Conservation (phyloP, 2,797 vertebrate genomes). For the Monodelphis domestica region DNA sequence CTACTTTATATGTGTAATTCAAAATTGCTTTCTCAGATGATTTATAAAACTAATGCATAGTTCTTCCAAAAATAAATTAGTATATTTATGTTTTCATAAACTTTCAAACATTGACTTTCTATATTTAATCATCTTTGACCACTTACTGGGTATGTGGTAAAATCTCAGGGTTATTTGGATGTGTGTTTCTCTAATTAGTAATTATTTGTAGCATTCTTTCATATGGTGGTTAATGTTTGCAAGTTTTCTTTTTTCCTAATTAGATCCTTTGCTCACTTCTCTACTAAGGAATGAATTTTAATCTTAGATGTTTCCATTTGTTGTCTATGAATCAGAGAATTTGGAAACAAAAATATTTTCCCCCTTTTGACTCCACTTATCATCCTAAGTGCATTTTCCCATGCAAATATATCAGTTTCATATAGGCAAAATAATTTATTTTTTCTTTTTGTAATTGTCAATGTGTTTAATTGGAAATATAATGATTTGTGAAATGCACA, state of each 20-base stretch:
- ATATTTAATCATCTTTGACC: neutral
- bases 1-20: neutral
- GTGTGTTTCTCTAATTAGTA: neutral
- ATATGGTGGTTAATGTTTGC: neutral
- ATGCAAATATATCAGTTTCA: neutral
- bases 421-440: neutral
- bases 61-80: neutral
- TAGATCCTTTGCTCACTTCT: neutral
- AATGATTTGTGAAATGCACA: neutral
- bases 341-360: neutral
- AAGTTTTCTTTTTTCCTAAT: neutral
- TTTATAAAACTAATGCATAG: neutral
- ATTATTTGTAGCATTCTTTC: neutral
- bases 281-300: neutral
- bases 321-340: neutral
- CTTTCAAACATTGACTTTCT: neutral
- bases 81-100: too few relatives aligned
- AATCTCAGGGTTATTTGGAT: neutral
- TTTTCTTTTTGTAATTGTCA: neutral
- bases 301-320: neutral
- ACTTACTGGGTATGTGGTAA: neutral
- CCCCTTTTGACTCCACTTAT: neutral
- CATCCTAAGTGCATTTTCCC: neutral
- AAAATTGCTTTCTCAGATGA: neutral
- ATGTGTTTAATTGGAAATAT: neutral